phyloP scores from a whole-genome alignment of 2,797 vertebrate species.

The Onychomys torridus region DNA sequence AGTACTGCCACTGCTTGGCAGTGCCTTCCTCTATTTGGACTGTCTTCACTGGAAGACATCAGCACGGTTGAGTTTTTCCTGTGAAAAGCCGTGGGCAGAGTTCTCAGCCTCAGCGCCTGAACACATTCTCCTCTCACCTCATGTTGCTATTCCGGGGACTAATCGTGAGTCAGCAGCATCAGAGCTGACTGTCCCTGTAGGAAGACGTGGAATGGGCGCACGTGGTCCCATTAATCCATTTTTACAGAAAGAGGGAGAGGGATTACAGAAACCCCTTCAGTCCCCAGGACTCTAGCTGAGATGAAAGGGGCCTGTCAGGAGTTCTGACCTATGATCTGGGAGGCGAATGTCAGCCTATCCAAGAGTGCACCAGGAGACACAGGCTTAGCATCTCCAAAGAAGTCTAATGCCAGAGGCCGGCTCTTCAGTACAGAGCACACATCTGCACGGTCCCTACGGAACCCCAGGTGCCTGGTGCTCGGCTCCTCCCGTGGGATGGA shows the following conservation, averaged over 20 bases:
- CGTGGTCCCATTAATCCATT: constrained; percentile 48
- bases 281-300: background rate
- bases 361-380: background rate
- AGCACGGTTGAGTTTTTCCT: constrained; percentile 58
- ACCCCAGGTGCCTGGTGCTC: background rate
- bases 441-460: background rate
- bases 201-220: constrained; percentile 48
- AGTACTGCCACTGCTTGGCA: background rate
- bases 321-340: background rate
- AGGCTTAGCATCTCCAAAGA: background rate
- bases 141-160: constrained; percentile 69
- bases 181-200: constrained; percentile 24
- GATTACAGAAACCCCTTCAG: background rate
- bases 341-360: background rate
- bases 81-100: constrained; percentile 58
- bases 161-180: constrained; percentile 69
- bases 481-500: background rate
- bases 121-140: constrained; percentile 65
- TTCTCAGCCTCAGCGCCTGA: constrained; percentile 49
- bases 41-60: constrained; percentile 19
- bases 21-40: constrained; percentile 17
- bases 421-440: background rate
- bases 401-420: background rate
- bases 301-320: background rate
- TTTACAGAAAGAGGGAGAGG: background rate